phyloP scores from a whole-genome alignment of 1,140 invertebrate species.

The Drosophila pandora region DNA sequence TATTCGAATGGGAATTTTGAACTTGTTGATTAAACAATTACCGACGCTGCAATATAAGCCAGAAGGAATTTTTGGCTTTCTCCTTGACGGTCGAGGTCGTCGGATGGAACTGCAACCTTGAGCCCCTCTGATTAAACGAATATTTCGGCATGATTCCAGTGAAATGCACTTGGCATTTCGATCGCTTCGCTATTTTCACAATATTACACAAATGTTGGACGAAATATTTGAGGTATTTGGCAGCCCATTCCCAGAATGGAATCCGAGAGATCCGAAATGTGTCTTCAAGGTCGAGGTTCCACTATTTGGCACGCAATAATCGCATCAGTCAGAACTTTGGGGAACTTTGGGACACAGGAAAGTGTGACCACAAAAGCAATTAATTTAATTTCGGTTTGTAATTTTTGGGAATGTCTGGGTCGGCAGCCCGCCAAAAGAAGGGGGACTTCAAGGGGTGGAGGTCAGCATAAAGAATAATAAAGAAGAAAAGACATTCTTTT shows the following conservation, averaged over 20 bases:
- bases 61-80: constrained; percentile 15
- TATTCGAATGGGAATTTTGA: constrained; percentile 31
- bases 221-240: constrained; percentile 47
- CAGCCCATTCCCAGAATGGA: constrained; percentile 1
- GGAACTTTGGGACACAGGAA: constrained; percentile 50
- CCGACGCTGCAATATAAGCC: constrained; percentile 5
- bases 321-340: constrained; percentile 41
- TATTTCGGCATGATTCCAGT: constrained; percentile 22
- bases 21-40: constrained; percentile 36
- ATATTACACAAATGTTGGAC: constrained; percentile 44
- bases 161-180: constrained; percentile 19
- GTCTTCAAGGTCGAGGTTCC: constrained; percentile 49
- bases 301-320: constrained; percentile 62
- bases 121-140: constrained; percentile 2
- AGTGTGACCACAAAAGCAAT: constrained; percentile 70
- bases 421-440: constrained; percentile 32
- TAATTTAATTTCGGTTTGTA: constrained; percentile 64
- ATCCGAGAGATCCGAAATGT: constrained; percentile 30
- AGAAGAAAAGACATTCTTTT: constrained; percentile 46
- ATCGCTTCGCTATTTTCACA: constrained; percentile 2
- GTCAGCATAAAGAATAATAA: constrained; percentile 53
- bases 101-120: constrained; percentile 34
- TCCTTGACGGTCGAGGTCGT: constrained; percentile 15
- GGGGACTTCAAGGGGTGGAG: constrained; percentile 1
- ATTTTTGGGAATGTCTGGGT: constrained; percentile 36